Percentiles rank a stretch among this genome's conserved stretches.
These are phyloP conservation scores for Tethya wilhelma DNA, from an alignment of 37 sponge, comb jelly and placozoan genomes.

Conservation along the genomic window DNA sequence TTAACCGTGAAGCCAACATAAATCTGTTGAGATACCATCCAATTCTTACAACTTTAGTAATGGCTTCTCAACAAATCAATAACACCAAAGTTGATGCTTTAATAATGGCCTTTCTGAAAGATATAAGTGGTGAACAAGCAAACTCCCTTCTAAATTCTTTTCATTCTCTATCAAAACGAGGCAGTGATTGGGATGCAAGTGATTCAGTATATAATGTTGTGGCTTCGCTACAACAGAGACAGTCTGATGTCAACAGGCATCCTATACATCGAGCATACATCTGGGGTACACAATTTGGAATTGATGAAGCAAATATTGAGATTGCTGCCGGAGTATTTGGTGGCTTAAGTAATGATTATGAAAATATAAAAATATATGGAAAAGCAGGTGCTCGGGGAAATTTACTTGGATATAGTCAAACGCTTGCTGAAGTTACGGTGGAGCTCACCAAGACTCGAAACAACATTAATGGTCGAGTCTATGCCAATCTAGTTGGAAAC, in stretches of 20 bases:
- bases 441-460: no score
- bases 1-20: no score
- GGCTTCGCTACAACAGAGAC: not conserved
- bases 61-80: no score
- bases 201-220: conserved; percentile 24
- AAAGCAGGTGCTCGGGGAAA: not conserved
- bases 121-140: no score
- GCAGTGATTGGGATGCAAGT: not conserved
- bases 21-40: no score
- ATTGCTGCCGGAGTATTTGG: conserved; percentile 41
- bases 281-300: conserved; percentile 48
- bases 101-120: no score
- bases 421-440: not conserved
- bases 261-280: conserved; percentile 46
- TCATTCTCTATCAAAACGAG: no score
- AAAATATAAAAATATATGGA: not conserved
- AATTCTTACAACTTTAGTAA: no score
- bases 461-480: no score
- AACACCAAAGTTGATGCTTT: no score
- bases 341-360: conserved; percentile 1
- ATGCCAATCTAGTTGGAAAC: no score
- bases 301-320: conserved; percentile 23
- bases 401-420: not conserved
- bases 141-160: no score
- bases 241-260: conserved; percentile 38